Percentiles rank a stretch among this genome's conserved stretches.
These are phyloP conservation scores for Sardina pilchardus DNA, from an alignment of 2,113 vertebrate species.

Conservation along the genomic window DNA sequence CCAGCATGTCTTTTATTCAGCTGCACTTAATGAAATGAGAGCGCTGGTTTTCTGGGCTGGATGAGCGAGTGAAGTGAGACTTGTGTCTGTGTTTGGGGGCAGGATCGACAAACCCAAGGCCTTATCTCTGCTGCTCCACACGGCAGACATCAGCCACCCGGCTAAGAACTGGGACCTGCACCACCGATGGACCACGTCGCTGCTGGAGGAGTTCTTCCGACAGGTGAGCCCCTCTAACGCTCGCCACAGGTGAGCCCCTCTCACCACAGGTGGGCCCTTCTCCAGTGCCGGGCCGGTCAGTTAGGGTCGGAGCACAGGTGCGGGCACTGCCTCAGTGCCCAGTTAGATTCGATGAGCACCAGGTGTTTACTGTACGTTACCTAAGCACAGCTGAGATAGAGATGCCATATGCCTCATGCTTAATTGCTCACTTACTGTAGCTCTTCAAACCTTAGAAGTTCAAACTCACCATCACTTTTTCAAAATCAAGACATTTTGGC, in stretches of 20 bases:
- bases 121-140: constrained; percentile 92
- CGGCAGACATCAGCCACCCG: constrained; percentile 95
- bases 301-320: too few relatives aligned
- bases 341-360: too few relatives aligned
- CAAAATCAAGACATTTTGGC: too few relatives aligned
- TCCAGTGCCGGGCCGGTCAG: too few relatives aligned
- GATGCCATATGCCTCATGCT: too few relatives aligned
- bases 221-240: constrained; percentile 81
- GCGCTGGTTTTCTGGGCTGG: constrained; percentile 15
- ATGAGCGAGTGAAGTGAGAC: constrained; percentile 20
- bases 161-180: constrained; percentile 91
- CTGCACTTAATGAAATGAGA: not conserved
- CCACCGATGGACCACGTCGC: constrained; percentile 87
- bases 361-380: too few relatives aligned
- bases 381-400: too few relatives aligned
- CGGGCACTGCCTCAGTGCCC: too few relatives aligned
- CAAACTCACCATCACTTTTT: too few relatives aligned
- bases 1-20: not conserved
- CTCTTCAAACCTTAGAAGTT: too few relatives aligned
- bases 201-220: constrained; percentile 95
- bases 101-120: constrained; percentile 94
- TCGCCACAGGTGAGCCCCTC: constrained; percentile 81
- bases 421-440: too few relatives aligned
- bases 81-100: constrained; percentile 41
- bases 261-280: constrained; percentile 79